Percentiles rank a stretch among this genome's conserved stretches.
These are phyloP conservation scores for Limnephilus rhombicus DNA, from an alignment of 2,888 invertebrate species.

Conservation along the genomic window DNA sequence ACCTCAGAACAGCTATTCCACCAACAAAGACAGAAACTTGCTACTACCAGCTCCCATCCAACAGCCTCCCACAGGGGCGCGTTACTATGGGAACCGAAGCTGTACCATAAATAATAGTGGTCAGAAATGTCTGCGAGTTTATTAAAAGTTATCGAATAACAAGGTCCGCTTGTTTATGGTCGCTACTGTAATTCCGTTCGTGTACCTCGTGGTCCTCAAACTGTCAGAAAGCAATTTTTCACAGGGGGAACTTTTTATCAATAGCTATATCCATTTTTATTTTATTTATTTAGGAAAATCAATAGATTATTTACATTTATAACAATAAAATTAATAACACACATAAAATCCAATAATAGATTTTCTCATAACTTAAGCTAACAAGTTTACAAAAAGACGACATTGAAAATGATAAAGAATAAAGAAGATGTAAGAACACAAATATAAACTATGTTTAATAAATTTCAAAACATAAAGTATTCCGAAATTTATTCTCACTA, in stretches of 20 bases:
- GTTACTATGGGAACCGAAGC: neutral
- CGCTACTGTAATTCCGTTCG: neutral
- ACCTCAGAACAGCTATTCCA: neutral
- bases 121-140: constrained; percentile 8
- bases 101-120: neutral
- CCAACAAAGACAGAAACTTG: neutral
- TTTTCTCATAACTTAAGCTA: too few species aligned
- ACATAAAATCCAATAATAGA: too few species aligned
- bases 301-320: too few species aligned
- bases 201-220: neutral
- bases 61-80: neutral
- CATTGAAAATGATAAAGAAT: too few species aligned
- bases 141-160: constrained; percentile 21
- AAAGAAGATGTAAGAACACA: too few species aligned
- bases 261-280: neutral
- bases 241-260: neutral
- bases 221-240: neutral
- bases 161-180: constrained; percentile 16
- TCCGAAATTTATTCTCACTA: too few species aligned
- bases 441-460: too few species aligned
- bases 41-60: neutral
- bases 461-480: too few species aligned
- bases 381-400: too few species aligned
- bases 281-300: too few species aligned
- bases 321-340: too few species aligned